A percentile compares a stretch with the other conserved stretches of the same genome.
These are phyloP conservation scores for Sesia apiformis DNA, from an alignment of 2,888 invertebrate genomes.

Conservation along the genomic window DNA sequence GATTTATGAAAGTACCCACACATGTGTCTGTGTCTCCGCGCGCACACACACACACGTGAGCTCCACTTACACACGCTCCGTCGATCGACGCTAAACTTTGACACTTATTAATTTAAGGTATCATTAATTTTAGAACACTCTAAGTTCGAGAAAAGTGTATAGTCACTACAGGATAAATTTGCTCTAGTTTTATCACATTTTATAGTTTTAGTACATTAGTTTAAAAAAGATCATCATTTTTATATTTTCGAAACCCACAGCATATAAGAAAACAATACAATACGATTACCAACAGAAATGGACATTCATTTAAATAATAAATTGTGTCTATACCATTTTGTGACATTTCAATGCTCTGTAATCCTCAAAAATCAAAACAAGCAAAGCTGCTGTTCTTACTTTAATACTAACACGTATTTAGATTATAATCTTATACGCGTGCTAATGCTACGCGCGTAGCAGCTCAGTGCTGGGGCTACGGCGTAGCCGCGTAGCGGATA, in stretches of 20 bases:
- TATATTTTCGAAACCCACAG: no score
- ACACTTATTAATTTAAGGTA: constrained; percentile 68
- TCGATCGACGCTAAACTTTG: constrained; percentile 48
- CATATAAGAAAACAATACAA: no score
- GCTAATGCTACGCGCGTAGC: constrained; percentile 45
- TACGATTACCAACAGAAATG: no score
- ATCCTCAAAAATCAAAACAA: no score
- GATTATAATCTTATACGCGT: background rate
- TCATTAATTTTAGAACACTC: constrained; percentile 52
- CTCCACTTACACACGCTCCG: constrained; percentile 23
- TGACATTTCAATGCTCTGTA: no score
- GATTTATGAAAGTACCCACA: constrained; percentile 90
- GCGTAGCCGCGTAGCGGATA: constrained; percentile 59
- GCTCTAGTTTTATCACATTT: no score
- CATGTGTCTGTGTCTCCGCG: constrained; percentile 69
- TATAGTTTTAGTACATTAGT: no score
- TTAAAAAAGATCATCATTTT: no score
- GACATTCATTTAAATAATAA: no score
- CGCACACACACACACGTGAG: constrained; percentile 26
- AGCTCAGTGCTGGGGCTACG: constrained; percentile 35
- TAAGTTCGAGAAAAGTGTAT: background rate
- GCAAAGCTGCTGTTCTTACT: background rate
- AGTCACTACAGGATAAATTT: no score
- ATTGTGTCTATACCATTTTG: no score
- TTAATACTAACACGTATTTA: background rate